Conservation (phyloP, 2,888 invertebrate species). For the Mycalesis mineus region DNA sequence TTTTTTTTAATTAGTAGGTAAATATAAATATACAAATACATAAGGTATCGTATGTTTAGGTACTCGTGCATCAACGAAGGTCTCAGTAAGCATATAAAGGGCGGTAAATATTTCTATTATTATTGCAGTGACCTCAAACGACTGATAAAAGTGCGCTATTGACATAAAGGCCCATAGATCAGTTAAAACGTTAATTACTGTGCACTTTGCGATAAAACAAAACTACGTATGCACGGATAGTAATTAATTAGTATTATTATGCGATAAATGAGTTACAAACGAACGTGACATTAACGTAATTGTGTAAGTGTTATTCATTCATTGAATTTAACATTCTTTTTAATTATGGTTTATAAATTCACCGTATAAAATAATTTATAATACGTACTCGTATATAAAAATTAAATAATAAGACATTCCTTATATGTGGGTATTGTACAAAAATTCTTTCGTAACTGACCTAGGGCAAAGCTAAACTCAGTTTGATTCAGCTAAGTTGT, state of each 20-base stretch:
- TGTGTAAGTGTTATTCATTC: not conserved
- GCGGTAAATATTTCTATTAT: constrained; percentile 23
- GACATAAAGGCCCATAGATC: not conserved
- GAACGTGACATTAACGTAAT: not conserved
- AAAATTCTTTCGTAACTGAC: too few species aligned
- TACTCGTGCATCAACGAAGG: constrained; percentile 1
- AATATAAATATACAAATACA: too few species aligned
- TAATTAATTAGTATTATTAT: not conserved
- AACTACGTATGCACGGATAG: not conserved
- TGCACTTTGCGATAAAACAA: not conserved
- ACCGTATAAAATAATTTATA: too few species aligned
- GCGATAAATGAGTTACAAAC: not conserved
- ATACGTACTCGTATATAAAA: too few species aligned
- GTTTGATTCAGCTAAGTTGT: too few species aligned
- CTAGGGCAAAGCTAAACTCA: too few species aligned
- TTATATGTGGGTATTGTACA: too few species aligned
- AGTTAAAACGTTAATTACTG: not conserved
- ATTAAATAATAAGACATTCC: too few species aligned
- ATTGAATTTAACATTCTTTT: not conserved
- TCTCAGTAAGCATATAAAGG: constrained; percentile 10
- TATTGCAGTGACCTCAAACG: constrained; percentile 14
- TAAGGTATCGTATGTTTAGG: too few species aligned
- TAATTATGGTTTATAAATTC: too few species aligned
- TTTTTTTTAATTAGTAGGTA: too few species aligned
- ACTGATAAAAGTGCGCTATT: not conserved